A percentile compares a stretch with the other conserved stretches of the same genome.
Evolutionary conservation across 2,113 vertebrate species (phyloP).

Genomic region (Phyllostomus hastatus): DNA sequence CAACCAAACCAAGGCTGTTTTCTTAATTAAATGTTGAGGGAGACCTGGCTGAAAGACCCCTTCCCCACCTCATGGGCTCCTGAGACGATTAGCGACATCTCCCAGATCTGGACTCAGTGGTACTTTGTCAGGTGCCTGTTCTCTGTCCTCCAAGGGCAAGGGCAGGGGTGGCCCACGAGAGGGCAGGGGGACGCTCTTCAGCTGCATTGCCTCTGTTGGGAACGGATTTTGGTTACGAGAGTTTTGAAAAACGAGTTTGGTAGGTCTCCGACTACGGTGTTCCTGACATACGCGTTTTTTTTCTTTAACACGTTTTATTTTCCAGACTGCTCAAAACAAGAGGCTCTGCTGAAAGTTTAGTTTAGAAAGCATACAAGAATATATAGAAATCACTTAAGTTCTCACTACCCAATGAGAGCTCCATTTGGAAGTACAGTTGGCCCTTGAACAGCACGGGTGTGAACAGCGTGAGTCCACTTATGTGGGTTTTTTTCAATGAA

Average conservation of each 20-base stretch:
- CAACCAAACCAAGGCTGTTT: neutral
- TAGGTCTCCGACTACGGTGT: neutral
- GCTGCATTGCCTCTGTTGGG: neutral
- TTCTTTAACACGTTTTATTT: neutral
- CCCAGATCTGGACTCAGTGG: neutral
- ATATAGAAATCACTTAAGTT: neutral
- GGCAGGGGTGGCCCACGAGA: too few relatives aligned
- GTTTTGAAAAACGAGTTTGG: neutral
- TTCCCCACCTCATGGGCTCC: neutral
- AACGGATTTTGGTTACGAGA: neutral
- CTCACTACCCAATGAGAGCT: neutral
- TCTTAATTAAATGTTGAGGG: neutral
- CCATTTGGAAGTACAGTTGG: neutral
- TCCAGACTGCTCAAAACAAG: neutral
- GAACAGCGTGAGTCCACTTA: neutral
- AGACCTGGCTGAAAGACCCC: neutral
- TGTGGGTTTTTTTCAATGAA: neutral
- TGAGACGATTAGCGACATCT: neutral
- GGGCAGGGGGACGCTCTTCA: accelerated
- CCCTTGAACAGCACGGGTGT: neutral
- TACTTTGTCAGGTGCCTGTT: neutral
- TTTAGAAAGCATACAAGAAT: neutral
- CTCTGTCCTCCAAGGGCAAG: neutral
- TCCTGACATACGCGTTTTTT: neutral
- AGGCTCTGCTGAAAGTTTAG: neutral